A percentile compares a stretch with the other conserved stretches of the same genome.
Conservation (phyloP, 1,140 invertebrate genomes). For the Apolygus lucorum region DNA sequence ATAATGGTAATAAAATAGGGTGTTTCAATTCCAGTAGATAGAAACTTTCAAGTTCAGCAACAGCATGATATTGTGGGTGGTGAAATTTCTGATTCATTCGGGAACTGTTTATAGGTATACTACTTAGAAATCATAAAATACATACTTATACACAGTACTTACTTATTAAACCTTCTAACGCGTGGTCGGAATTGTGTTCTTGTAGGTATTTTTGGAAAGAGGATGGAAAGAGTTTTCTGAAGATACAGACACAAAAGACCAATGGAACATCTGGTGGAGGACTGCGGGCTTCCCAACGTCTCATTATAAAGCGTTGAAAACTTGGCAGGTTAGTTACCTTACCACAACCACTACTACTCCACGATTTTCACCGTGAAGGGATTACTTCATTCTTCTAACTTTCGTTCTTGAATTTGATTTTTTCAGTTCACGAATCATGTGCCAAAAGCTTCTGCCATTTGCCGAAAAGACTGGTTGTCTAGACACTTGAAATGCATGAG, state of each 20-base stretch:
- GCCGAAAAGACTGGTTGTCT: slow-evolving; percentile 69
- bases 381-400: neutral
- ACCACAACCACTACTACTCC: too few relatives aligned
- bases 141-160: too few relatives aligned
- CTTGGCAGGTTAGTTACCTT: slow-evolving; percentile 71
- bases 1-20: too few relatives aligned
- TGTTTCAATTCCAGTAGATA: too few relatives aligned
- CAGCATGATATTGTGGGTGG: too few relatives aligned
- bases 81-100: too few relatives aligned
- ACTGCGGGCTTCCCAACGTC: slow-evolving; percentile 58
- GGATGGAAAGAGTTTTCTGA: slow-evolving; percentile 69
- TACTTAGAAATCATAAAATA: too few relatives aligned
- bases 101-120: too few relatives aligned
- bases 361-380: neutral
- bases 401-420: slow-evolving; percentile 27
- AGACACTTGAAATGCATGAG: slow-evolving; percentile 70
- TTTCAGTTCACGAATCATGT: slow-evolving; percentile 75
- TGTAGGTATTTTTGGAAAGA: slow-evolving; percentile 63
- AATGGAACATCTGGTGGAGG: slow-evolving; percentile 80
- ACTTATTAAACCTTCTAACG: too few relatives aligned
- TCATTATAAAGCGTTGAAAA: slow-evolving; percentile 56
- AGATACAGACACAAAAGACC: slow-evolving; percentile 46
- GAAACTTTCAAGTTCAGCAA: too few relatives aligned
- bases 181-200: too few relatives aligned
- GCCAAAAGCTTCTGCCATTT: slow-evolving; percentile 70